Base-by-base conservation (phyloP, 2,113 vertebrate species). In the Mola mola region DNA sequence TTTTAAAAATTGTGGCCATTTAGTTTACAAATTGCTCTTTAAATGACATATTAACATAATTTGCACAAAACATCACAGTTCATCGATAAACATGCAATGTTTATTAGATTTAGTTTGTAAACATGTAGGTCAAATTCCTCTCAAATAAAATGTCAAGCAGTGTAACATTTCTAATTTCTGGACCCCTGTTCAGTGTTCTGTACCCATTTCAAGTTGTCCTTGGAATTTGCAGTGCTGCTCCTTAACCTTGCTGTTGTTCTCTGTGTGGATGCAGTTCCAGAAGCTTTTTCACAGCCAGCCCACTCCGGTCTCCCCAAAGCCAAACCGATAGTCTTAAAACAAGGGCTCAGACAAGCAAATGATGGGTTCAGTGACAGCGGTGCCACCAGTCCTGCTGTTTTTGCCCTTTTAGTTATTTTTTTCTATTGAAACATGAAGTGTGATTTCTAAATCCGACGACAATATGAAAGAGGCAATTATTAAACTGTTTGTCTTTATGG, bases 281-380 rank as follows among this genome's bases (percentile, higher is more conserved):
- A 57, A 31, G 64, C 36, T 55, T 72, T 73, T 73, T 66, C 44
- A 69, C 74, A 75, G 66, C 68, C 51, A 25, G 20, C 29, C 11
- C 20, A 31, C 56, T 10, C 44, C 28, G 17, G 37, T 65, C 70
- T 68, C 74, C 48, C 22, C 2, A 37, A 40, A 72, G 59, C 11
- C 55, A 41, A 55, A 58, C 51, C 13, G 63, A 66, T 63, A 38
- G 50, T 65, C 71, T 66, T 25, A 60, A 21, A 64, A 31, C 47
- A 56, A 26, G 4, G 26, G 21, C 33, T 60, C 38, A 61, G 55
- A 66, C 70, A 34, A 70, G 53, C 60, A 53, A 64, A 52, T 67
- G 66, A 19, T 49, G 70, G 49, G n/a, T n/a, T n/a, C n/a, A n/a
- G n/a, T n/a, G 58, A 61, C 65, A 7, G 60, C 29, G 24, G 10